Evolutionary conservation across 2,888 invertebrate species (phyloP).

Genomic region (Drosophila quinaria): DNA sequence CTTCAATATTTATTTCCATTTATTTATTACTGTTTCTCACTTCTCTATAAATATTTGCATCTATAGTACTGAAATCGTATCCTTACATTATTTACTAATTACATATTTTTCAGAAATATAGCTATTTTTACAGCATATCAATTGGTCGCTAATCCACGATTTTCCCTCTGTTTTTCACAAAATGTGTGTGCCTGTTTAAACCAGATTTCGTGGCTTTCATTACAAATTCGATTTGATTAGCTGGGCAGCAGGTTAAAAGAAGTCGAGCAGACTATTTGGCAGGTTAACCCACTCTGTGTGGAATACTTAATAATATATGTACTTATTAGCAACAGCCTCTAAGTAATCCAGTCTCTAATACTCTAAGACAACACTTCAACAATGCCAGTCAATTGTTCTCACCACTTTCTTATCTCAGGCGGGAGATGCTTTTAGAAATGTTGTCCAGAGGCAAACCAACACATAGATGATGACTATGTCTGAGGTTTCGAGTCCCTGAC

Average conservation of each 20-base stretch:
- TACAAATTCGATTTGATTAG: conserved; percentile 58
- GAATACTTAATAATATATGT: not conserved
- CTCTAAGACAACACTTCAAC: conserved; percentile 10
- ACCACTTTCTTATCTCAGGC: conserved; percentile 17
- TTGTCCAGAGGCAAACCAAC: not conserved
- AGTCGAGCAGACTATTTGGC: conserved; percentile 24
- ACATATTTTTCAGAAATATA: not conserved
- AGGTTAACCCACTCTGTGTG: conserved; percentile 40
- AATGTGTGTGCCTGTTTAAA: conserved; percentile 36
- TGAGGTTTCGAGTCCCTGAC: conserved; percentile 35
- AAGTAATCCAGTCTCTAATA: conserved; percentile 1
- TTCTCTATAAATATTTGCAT: not conserved
- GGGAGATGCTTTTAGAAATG: not conserved
- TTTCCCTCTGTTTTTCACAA: not conserved
- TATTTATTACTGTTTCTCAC: not conserved
- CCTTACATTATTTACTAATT: not conserved
- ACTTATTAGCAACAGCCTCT: not conserved
- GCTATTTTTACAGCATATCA: conserved; percentile 15
- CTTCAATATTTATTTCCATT: too few relatives aligned
- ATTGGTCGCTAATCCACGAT: not conserved
- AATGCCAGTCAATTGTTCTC: conserved; percentile 29
- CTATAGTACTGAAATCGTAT: not conserved
- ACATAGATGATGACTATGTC: conserved; percentile 9
- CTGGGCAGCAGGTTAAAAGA: conserved; percentile 19
- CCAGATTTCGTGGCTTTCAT: conserved; percentile 55